These are phyloP conservation scores for Lycaena phlaeas DNA, from an alignment of 2,888 invertebrate genomes.

Conservation along the genomic window DNA sequence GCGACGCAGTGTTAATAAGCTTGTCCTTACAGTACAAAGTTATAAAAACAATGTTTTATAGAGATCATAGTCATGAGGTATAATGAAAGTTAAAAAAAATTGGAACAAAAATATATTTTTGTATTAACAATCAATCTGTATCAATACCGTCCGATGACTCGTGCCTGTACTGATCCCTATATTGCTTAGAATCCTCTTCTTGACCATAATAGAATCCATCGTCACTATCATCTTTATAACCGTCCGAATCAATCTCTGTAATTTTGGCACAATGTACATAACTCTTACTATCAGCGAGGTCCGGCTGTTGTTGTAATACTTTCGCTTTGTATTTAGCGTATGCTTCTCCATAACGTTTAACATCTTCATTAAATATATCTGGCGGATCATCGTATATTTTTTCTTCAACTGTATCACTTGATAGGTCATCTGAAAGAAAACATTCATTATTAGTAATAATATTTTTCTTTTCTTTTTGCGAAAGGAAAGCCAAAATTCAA, in stretches of 20 bases:
- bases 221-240: conserved; percentile 51
- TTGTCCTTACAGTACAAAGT: no score
- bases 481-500: no score
- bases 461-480: no score
- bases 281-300: conserved; percentile 26
- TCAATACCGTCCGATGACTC: conserved; percentile 36
- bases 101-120: neutral
- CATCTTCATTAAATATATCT: conserved; percentile 60
- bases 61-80: no score
- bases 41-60: no score
- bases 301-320: conserved; percentile 37
- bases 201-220: conserved; percentile 62
- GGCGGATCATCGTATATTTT: conserved; percentile 48
- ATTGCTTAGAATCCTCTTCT: conserved; percentile 49
- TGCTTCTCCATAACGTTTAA: conserved; percentile 73
- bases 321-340: conserved; percentile 79
- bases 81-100: no score
- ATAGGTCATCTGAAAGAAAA: conserved; percentile 49
- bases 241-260: conserved; percentile 35
- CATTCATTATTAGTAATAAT: no score
- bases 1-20: no score
- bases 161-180: conserved; percentile 37
- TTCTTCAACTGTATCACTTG: conserved; percentile 61
- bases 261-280: conserved; percentile 34
- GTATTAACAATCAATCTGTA: conserved; percentile 27